These are phyloP conservation scores for Papio anubis DNA, from an alignment of 2,113 vertebrate genomes.

Conservation along the genomic window DNA sequence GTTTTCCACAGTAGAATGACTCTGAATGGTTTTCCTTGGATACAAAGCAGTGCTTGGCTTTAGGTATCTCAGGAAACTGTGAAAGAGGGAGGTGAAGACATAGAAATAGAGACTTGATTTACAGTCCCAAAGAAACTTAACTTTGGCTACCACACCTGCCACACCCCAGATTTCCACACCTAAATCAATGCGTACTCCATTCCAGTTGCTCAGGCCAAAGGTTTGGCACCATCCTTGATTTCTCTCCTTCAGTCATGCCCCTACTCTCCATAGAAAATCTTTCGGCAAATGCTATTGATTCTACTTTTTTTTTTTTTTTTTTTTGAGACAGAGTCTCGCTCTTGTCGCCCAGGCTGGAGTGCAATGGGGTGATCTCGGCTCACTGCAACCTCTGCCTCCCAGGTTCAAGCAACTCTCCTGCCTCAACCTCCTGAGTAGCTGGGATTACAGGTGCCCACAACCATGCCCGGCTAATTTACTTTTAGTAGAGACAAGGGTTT, in stretches of 20 bases:
- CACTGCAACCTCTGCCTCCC: too few relatives aligned
- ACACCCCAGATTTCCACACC: not conserved
- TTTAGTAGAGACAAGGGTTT: too few relatives aligned
- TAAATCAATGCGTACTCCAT: not conserved
- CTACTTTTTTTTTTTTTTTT: not conserved
- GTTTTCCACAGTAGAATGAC: conserved; percentile 53
- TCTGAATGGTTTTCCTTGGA: conserved; percentile 69
- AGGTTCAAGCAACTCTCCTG: too few relatives aligned
- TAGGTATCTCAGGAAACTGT: conserved; percentile 48
- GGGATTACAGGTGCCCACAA: too few relatives aligned
- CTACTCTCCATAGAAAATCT: not conserved
- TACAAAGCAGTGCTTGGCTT: conserved; percentile 34
- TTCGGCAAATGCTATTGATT: not conserved
- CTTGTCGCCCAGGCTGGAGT: too few relatives aligned
- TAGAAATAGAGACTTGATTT: not conserved
- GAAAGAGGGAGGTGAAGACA: not conserved
- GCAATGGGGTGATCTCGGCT: too few relatives aligned
- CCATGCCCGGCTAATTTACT: too few relatives aligned
- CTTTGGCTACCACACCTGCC: not conserved
- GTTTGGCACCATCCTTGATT: not conserved
- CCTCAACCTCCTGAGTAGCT: too few relatives aligned
- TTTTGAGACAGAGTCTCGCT: too few relatives aligned
- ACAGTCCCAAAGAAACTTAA: conserved; percentile 22
- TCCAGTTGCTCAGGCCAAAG: not conserved
- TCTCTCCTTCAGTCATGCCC: not conserved